Base-by-base conservation (phyloP, 2,113 vertebrate genomes). In the Psephotus haematonotus region DNA sequence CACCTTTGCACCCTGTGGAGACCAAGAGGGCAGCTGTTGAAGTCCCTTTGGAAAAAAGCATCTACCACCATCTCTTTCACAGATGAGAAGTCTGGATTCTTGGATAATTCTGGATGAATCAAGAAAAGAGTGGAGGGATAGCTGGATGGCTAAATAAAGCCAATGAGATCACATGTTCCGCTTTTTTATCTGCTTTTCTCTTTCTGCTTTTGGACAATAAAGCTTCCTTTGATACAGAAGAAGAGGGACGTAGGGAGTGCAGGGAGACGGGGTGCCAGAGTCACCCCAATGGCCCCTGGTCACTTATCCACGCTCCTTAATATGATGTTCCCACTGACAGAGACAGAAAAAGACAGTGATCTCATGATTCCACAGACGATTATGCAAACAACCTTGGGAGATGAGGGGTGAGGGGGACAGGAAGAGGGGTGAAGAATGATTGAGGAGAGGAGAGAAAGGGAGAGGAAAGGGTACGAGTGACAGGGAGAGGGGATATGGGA, bases 81-180 rank as follows among this genome's bases (percentile, higher is more conserved):
- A 92, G 77, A 93, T 52, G 64, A 79, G 95, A 93, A 88, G 77
- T 57, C 57, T 92, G 88, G 78, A 86, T 93, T 97, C 87, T 88
- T 93, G 78, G 94, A 97, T 96, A 95, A 96, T 95, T 97, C 96
- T 96, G 95, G 95, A 97, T 97, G 83, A 97, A 97, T 97, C 86
- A 91, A 94, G 91, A 82, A 96, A 86, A 95, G 90, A 91, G 95
- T 94, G 87, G 71, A 93, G 90, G 68, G 53, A 53, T 88, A 94
- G 90, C 70, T 92, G 89, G 55, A 82, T 88, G 91, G 82, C 97
- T 98, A 98, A 97, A 97, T 97, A 97, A 97, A 98, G 95, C 93
- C 74, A 97, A 85, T 97, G 97, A 98, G 97, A 97, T 98, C 98
- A 98, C 98, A 98, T 98, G 98, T 97, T 97, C 97, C 1, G 88